These are phyloP conservation scores for Sebastes oblongus DNA, from an alignment of 2,797 vertebrate species.

Conservation along the genomic window DNA sequence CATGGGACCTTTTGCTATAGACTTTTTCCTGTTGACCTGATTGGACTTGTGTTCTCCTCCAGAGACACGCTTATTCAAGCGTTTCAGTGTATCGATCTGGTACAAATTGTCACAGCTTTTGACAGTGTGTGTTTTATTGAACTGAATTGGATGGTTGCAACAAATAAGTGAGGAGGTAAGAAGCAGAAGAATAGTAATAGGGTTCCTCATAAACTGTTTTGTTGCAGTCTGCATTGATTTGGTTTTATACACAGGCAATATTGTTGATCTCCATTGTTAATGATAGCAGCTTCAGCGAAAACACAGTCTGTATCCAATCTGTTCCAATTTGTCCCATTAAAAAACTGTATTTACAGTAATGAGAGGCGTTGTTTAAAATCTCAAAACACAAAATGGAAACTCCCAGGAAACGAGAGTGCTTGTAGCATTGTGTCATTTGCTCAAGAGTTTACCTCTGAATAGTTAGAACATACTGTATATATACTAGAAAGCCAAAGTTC, in stretches of 20 bases:
- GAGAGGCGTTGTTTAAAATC: neutral
- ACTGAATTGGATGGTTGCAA: neutral
- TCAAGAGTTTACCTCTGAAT: neutral
- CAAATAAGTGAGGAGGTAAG: neutral
- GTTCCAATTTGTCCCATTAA: slow-evolving; percentile 14
- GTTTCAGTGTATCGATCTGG: neutral
- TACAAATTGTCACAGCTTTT: neutral
- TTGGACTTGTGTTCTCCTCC: neutral
- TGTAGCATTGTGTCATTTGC: neutral
- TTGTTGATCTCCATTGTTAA: neutral
- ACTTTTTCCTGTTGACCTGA: neutral
- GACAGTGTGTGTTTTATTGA: neutral
- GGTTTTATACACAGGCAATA: neutral
- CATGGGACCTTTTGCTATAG: neutral
- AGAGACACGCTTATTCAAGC: neutral
- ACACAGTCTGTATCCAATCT: neutral
- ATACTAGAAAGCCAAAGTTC: too few relatives aligned
- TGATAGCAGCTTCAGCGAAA: neutral
- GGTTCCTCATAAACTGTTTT: neutral
- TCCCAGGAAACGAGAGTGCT: neutral
- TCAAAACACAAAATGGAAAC: neutral
- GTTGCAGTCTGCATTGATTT: neutral
- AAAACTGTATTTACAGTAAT: neutral
- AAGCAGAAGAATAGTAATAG: neutral
- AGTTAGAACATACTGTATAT: neutral